phyloP scores from a whole-genome alignment of 2,888 invertebrate species.

The Ischnus inquisitorius region DNA sequence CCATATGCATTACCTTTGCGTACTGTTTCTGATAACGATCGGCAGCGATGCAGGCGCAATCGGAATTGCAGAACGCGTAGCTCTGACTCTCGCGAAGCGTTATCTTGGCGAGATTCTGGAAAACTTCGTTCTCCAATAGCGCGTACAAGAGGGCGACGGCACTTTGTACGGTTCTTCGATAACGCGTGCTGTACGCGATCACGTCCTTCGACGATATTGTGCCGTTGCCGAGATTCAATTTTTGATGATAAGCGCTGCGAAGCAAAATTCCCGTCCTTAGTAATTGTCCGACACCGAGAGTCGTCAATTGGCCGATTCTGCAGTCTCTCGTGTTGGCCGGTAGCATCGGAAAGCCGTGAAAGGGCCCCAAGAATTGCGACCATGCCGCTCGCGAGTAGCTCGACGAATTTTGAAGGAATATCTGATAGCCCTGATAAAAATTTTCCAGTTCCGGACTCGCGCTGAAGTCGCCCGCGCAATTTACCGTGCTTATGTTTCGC shows the following conservation, averaged over 20 bases:
- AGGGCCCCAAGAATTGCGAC: slow-evolving; percentile 92
- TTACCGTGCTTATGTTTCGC: slow-evolving; percentile 91
- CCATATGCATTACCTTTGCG: slow-evolving; percentile 82
- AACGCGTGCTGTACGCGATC: slow-evolving; percentile 92
- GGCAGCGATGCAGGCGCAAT: slow-evolving; percentile 92
- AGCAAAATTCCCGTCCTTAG: slow-evolving; percentile 91
- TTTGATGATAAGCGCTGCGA: slow-evolving; percentile 87
- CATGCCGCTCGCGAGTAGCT: slow-evolving; percentile 86
- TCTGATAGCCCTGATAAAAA: slow-evolving; percentile 79
- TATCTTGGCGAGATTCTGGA: slow-evolving; percentile 87
- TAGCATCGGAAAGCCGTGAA: slow-evolving; percentile 93
- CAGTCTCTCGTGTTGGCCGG: slow-evolving; percentile 90
- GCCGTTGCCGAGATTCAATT: slow-evolving; percentile 84
- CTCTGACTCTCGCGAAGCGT: slow-evolving; percentile 92
- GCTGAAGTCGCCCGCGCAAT: slow-evolving; percentile 89
- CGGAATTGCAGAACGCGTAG: slow-evolving; percentile 94
- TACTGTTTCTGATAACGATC: slow-evolving; percentile 87
- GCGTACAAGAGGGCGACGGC: slow-evolving; percentile 92
- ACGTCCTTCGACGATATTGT: slow-evolving; percentile 87
- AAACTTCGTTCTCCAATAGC: slow-evolving; percentile 89
- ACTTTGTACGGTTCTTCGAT: slow-evolving; percentile 96
- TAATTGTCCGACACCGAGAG: slow-evolving; percentile 93
- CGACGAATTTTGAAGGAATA: slow-evolving; percentile 80
- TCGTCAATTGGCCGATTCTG: slow-evolving; percentile 94
- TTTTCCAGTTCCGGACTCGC: slow-evolving; percentile 76